Conservation (phyloP, 2,888 invertebrate genomes). For the Camptogramma bilineatum region DNA sequence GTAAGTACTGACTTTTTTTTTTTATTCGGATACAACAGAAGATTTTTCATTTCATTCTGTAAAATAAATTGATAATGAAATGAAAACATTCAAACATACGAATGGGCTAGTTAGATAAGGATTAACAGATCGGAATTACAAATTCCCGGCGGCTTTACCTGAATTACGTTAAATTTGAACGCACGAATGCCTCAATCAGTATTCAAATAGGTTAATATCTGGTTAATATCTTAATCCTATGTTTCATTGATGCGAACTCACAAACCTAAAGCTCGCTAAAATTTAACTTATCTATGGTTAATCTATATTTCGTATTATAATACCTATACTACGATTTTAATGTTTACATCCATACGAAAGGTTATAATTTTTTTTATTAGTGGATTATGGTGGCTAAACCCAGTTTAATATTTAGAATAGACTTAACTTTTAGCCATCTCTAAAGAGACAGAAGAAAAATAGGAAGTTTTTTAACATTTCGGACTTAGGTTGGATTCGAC, state of each 20-base stretch:
- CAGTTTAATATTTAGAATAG: too few species aligned
- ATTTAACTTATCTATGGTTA: background rate
- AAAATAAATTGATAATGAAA: background rate
- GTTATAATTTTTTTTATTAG: too few species aligned
- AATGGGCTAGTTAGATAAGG: background rate
- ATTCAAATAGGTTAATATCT: slow-evolving; percentile 48
- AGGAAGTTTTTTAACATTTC: too few species aligned
- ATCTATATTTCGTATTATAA: background rate
- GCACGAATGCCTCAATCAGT: slow-evolving; percentile 47
- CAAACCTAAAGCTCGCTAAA: slow-evolving; percentile 8
- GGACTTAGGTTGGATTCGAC: too few species aligned
- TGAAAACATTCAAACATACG: background rate
- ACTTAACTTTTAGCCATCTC: too few species aligned
- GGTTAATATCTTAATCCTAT: slow-evolving; percentile 47
- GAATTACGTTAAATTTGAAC: slow-evolving; percentile 45
- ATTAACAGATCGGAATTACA: slow-evolving; percentile 41
- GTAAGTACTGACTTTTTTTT: too few species aligned
- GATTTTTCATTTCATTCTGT: too few species aligned
- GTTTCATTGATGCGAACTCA: slow-evolving; percentile 38
- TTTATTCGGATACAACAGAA: background rate
- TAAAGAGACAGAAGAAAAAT: too few species aligned
- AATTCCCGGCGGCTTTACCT: slow-evolving; percentile 38
- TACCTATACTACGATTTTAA: too few species aligned
- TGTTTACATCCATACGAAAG: too few species aligned
- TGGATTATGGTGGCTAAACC: too few species aligned